These are phyloP conservation scores for Naja naja DNA, from an alignment of 2,113 vertebrate species.

Conservation along the genomic window DNA sequence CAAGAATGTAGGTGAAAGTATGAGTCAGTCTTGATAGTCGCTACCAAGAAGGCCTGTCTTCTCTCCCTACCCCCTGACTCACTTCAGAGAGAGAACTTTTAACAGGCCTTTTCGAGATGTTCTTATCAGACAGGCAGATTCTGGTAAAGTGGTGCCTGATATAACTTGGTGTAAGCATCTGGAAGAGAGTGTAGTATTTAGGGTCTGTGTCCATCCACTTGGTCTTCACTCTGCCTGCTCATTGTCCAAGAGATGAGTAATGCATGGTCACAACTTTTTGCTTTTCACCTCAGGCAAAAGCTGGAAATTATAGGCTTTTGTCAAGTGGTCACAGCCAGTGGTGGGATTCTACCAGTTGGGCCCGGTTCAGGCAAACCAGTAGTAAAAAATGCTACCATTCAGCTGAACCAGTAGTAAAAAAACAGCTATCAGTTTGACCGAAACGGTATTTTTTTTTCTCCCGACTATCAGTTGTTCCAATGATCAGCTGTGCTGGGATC, in stretches of 20 bases:
- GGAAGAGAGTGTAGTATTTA: background rate
- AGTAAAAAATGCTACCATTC: too few species aligned
- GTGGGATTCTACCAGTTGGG: too few species aligned
- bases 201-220: background rate
- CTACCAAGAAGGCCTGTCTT: background rate
- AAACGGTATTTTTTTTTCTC: too few species aligned
- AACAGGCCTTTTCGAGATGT: background rate
- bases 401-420: too few species aligned
- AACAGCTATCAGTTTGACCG: too few species aligned
- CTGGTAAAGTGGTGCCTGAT: background rate
- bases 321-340: too few species aligned
- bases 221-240: background rate
- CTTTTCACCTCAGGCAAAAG: background rate
- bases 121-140: background rate
- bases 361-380: too few species aligned
- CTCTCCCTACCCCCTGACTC: background rate
- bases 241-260: background rate
- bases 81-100: background rate
- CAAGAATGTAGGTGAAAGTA: too few species aligned
- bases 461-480: too few species aligned
- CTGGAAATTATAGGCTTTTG: background rate
- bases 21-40: background rate
- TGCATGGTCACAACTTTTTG: background rate
- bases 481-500: too few species aligned
- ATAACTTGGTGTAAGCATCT: background rate